Percentiles rank a stretch among this genome's conserved stretches.
These are phyloP conservation scores for Agelaius phoeniceus DNA, from an alignment of 2,113 vertebrate species.

Conservation along the genomic window DNA sequence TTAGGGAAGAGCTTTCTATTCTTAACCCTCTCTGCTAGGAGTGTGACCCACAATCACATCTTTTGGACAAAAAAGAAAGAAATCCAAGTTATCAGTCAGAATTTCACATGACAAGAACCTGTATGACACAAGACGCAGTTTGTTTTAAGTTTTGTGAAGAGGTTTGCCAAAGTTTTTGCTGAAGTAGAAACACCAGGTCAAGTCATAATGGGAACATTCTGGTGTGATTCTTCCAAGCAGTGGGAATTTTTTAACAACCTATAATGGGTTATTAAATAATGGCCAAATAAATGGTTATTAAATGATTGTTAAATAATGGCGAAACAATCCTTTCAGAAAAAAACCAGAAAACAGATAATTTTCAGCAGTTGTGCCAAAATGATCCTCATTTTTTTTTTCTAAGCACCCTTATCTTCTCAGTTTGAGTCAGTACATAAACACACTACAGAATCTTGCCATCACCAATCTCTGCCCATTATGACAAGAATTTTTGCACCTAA, in stretches of 20 bases:
- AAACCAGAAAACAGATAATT: background rate
- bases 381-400: background rate
- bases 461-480: background rate
- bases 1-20: background rate
- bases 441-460: background rate
- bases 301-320: no score
- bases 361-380: background rate
- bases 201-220: background rate
- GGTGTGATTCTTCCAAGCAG: background rate
- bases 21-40: background rate
- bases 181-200: background rate
- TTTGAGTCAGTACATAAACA: background rate
- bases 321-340: background rate
- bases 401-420: background rate
- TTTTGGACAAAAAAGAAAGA: background rate
- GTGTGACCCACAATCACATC: background rate
- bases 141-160: background rate
- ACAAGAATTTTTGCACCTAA: background rate
- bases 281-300: no score
- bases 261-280: no score
- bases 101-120: background rate
- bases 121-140: background rate
- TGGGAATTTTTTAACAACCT: background rate
- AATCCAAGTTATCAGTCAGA: background rate
- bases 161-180: background rate